Base-by-base conservation (phyloP, 2,888 invertebrate species). In the Dilophus febrilis region DNA sequence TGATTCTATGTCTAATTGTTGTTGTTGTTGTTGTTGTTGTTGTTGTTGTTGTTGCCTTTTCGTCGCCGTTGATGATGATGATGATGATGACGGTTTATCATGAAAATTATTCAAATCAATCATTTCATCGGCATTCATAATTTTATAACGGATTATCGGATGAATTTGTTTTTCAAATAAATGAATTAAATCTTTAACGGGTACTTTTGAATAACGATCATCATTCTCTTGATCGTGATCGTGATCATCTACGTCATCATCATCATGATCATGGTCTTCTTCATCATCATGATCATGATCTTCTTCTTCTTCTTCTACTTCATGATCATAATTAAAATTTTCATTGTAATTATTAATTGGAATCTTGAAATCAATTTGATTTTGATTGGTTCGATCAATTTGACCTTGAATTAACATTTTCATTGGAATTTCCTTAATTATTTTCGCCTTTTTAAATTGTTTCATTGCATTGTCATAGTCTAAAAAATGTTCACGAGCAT, bases 141-240 rank as follows among this genome's bases (percentile, higher is more conserved):
- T n/a, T 28, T 71, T 70, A 48, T 67, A 66, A 41, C 66, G 66
- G 52, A 71, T 58, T 5, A 63, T 52, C 2, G 72, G 70, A 53
- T 67, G 58, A n/a, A 66, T 64, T n/a, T 70, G 71, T 49, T 72
- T 67, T 49, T 77, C 75, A 48, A 74, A 77, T 47, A 66, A 69
- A 44, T 67, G 64, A 37, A 77, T 75, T 27, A 77, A 52, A 36
- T 59, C 54, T 13, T 35, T 32, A 7, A 37, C 65, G 19, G 64
- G 65, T 37, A 66, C 50, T 50, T 64, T 61, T 18, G 53, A 50
- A 42, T 64, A 63, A 22, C 22, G 8, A 8, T 6, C 8, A 22
- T 6, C 22, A 22, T 22, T 22, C n/a, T 14, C n/a, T 31, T 29
- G 12, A 60, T 31, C 31, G 13, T 31, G 13, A 10, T 14, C 13